Conservation (phyloP, 2,797 vertebrate genomes). For the Neopelma chrysocephalum region DNA sequence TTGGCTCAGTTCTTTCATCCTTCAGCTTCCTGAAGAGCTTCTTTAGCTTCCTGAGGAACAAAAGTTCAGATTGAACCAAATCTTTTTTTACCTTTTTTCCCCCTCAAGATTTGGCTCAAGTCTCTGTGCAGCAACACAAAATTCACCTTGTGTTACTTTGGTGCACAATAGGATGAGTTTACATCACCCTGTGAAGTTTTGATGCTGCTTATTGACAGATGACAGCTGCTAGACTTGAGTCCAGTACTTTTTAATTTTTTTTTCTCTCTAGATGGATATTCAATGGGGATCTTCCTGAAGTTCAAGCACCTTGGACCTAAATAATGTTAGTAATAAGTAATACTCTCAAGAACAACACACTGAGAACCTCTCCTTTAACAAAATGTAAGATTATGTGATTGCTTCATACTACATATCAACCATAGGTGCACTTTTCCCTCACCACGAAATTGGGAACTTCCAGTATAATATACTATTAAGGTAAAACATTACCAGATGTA, state of each 20-base stretch:
- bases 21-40: conserved; percentile 87
- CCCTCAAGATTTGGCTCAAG: background rate
- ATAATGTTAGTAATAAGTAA: background rate
- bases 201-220: background rate
- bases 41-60: conserved; percentile 77
- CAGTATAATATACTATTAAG: background rate
- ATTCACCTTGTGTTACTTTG: background rate
- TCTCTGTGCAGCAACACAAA: background rate
- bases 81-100: accelerated
- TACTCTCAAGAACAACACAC: background rate
- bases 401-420: background rate
- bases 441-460: background rate
- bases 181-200: background rate
- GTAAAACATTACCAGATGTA: background rate
- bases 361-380: background rate
- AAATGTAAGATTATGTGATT: background rate
- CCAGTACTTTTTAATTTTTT: background rate
- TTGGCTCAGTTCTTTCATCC: conserved; percentile 79
- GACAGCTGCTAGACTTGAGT: background rate
- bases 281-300: background rate
- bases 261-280: background rate
- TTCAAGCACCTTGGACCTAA: background rate
- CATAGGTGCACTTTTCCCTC: background rate
- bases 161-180: background rate
- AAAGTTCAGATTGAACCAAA: background rate